Percentiles rank a stretch among this genome's conserved stretches.
Conservation (phyloP, 53 echinoderm and acorn worm genomes). For the Apostichopus leukothele region DNA sequence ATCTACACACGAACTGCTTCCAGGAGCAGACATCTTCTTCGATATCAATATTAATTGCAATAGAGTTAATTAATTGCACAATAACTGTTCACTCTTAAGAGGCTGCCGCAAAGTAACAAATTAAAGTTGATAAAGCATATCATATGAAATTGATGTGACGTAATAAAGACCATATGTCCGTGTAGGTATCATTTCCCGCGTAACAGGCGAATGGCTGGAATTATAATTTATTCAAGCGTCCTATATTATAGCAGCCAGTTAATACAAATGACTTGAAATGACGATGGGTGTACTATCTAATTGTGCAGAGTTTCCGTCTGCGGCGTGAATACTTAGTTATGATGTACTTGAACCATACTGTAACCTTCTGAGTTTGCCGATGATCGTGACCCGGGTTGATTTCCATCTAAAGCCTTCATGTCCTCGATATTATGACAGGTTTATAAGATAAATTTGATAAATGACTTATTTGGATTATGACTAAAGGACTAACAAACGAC, state of each 20-base stretch:
- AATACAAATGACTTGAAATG: too few species aligned
- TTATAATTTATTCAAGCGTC: too few species aligned
- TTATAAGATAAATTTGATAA: too few species aligned
- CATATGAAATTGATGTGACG: slow-evolving; percentile 19
- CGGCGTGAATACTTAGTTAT: slow-evolving; percentile 1
- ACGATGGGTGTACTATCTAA: too few species aligned
- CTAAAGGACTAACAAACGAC: too few species aligned
- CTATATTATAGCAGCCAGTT: too few species aligned
- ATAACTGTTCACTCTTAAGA: slow-evolving; percentile 34
- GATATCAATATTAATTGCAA: slow-evolving; percentile 22
- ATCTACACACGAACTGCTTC: neutral
- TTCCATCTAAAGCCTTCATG: too few species aligned
- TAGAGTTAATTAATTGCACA: slow-evolving; percentile 46
- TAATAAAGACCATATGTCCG: slow-evolving; percentile 27
- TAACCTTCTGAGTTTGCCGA: neutral
- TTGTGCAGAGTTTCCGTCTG: neutral
- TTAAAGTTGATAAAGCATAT: slow-evolving; percentile 34
- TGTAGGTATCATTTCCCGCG: neutral
- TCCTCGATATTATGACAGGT: too few species aligned
- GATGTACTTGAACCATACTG: neutral
- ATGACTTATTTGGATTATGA: too few species aligned
- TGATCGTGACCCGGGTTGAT: neutral
- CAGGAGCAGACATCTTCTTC: neutral
- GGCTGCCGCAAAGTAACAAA: slow-evolving; percentile 38
- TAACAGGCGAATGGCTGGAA: too few species aligned